Evolutionary conservation across 2,113 vertebrate species (phyloP), one percentile per base, ranked within the genome.

Genomic region (Coregonus clupeaformis): DNA sequence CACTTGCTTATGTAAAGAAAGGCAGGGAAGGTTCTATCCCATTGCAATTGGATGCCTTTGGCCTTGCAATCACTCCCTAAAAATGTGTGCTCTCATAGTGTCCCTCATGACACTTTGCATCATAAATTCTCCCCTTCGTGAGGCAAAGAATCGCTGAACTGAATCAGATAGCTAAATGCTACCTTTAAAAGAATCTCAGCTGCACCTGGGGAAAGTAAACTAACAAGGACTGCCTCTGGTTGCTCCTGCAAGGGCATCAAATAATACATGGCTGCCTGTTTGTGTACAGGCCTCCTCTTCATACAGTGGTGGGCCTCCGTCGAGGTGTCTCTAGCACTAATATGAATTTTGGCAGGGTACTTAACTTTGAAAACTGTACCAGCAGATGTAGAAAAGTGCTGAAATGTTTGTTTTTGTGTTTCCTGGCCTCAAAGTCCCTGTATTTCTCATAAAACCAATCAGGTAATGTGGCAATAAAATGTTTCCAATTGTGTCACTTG

Each of bases 171-270:
- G 74, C 57, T 78, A 69, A 65, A 75, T 45, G 63, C 36, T 30
- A 73, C 29, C 29, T 30, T 14, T 52, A 70, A 55, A 57, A 64
- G 67, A 74, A 69, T 74, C 68, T 59, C 64, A 27, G 32, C 64
- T 77, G 77, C 64, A 75, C 66, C 68, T 67, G 57, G 72, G 25
- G 72, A 73, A 60, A 69, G 12, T n/a, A 47, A 64, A 32, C 64
- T 73, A 78, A 77, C 75, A 78, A 82, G 63, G 45, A 74, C 42
- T 29, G 25, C 24, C 69, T 77, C 42, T 47, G 75, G 49, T 75
- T 72, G 66, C 71, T 60, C 62, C 30, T 73, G 68, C 22, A 69
- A 75, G 55, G 66, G 55, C 71, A 70, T 82, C 69, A 76, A 76
- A 80, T 68, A 78, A 70, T 69, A 69, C 75, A 71, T 64, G 63